Base-by-base conservation (phyloP, 2,113 vertebrate species). In the Hippopotamus amphibius region DNA sequence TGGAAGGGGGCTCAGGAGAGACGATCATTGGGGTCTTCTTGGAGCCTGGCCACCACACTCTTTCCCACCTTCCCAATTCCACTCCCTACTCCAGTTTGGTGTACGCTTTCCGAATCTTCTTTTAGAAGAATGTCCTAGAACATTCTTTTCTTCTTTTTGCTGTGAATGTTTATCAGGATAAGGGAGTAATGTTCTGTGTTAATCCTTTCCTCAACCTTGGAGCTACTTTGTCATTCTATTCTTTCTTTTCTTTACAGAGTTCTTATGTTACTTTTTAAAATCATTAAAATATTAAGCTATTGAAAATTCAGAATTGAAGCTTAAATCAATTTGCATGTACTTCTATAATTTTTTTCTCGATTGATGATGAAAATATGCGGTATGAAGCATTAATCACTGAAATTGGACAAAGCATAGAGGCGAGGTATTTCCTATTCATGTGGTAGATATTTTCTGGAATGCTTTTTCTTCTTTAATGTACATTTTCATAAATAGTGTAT, bases 401-500 rank as follows among this genome's bases (percentile, higher is more conserved):
- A 69, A 33, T 9, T 82, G 30, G 15, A 30, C n/a, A 74, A 86
- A 85, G 50, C 74, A 26, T 30, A 83, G 53, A 93, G 53, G 92
- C 43, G 33, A 89, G 50, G 28, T 19, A 50, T 63, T 90, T 93
- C 26, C 26, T 37, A 79, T 37, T 92, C 63, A 63, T 55, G 5
- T 16, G 63, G 68, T 13, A 57, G 13, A 63, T 61, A 43, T 63
- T 95, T 95, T 84, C 19, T 69, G 33, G 26, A 57, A 83, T 63
- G 11, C 2, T 33, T 72, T 80, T 83, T 46, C 22, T 86, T 93
- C 15, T 91, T 69, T 77, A 82, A 82, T 65, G 30, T 14, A 46
- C 43, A 65, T 69, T 86, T 97, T 86, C 13, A 84, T 95, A 83
- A 91, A 33, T 43, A 94, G 43, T 69, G 37, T 72, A 33, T 46